Conservation (phyloP, 2,797 vertebrate species). For the Menidia menidia region DNA sequence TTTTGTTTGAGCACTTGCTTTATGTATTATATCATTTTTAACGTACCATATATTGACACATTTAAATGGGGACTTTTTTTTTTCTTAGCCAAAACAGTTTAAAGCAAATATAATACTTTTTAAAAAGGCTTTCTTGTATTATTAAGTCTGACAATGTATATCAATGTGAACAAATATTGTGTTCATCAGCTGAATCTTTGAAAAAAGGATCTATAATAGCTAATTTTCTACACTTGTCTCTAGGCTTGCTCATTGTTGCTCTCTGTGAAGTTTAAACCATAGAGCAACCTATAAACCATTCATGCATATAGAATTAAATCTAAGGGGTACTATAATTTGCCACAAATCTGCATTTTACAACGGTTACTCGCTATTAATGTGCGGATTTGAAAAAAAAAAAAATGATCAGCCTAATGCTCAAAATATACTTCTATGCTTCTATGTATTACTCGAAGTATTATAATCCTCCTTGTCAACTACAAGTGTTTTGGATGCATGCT, state of each 20-base stretch:
- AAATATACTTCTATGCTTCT: conserved; percentile 47
- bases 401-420: conserved; percentile 31
- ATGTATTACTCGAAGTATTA: conserved; percentile 75
- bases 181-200: conserved; percentile 2
- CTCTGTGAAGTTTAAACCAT: conserved; percentile 8
- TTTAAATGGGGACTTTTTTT: too few relatives aligned
- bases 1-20: conserved; percentile 49
- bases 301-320: not conserved
- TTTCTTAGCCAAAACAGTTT: too few relatives aligned
- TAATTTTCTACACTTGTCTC: conserved; percentile 7
- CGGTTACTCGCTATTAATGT: conserved; percentile 27
- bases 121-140: not conserved
- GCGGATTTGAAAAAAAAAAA: not conserved
- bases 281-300: conserved; percentile 19
- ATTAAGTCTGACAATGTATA: not conserved
- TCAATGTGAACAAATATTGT: not conserved
- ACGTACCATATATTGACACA: too few relatives aligned
- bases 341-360: conserved; percentile 5
- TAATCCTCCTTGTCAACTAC: conserved; percentile 89
- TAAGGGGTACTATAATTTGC: conserved; percentile 7
- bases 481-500: conserved; percentile 84
- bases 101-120: too few relatives aligned
- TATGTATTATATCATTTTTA: conserved; percentile 43
- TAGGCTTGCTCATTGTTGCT: conserved; percentile 8
- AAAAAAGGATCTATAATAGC: not conserved